phyloP scores from a whole-genome alignment of 2,113 vertebrate genomes.

The Zingel zingel region DNA sequence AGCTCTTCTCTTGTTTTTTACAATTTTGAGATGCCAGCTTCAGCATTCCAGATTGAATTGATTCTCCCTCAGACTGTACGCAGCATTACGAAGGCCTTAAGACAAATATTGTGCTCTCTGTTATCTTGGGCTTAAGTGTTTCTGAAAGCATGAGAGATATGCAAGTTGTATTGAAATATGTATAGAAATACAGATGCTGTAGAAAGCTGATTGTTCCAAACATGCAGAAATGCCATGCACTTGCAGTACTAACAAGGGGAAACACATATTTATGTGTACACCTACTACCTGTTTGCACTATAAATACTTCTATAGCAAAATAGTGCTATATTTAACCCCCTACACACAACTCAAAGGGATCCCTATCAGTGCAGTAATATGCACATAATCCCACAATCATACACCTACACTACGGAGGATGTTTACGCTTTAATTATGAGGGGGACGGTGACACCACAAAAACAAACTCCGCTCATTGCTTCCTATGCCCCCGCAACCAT shows the following conservation, averaged over 20 bases:
- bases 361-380: constrained; percentile 8
- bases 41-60: constrained; percentile 39
- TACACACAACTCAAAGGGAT: constrained; percentile 29
- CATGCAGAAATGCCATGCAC: constrained; percentile 1
- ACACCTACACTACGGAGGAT: constrained; percentile 66
- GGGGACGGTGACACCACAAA: constrained; percentile 33
- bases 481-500: constrained; percentile 55
- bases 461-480: constrained; percentile 49
- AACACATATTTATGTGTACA: not conserved
- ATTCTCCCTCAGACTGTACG: constrained; percentile 12
- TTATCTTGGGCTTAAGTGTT: constrained; percentile 7
- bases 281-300: not conserved
- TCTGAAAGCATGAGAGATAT: not conserved
- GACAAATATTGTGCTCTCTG: constrained; percentile 1
- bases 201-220: not conserved
- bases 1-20: constrained; percentile 19
- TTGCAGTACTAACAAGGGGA: constrained; percentile 4
- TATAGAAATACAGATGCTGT: not conserved
- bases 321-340: constrained; percentile 12
- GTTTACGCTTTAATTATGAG: constrained; percentile 68
- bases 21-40: constrained; percentile 31
- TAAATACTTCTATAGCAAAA: not conserved
- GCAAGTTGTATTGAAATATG: not conserved
- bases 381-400: constrained; percentile 21
- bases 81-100: not conserved